Evolutionary conservation across 2,113 vertebrate species (phyloP).

Genomic region (Anthoscopus minutus): DNA sequence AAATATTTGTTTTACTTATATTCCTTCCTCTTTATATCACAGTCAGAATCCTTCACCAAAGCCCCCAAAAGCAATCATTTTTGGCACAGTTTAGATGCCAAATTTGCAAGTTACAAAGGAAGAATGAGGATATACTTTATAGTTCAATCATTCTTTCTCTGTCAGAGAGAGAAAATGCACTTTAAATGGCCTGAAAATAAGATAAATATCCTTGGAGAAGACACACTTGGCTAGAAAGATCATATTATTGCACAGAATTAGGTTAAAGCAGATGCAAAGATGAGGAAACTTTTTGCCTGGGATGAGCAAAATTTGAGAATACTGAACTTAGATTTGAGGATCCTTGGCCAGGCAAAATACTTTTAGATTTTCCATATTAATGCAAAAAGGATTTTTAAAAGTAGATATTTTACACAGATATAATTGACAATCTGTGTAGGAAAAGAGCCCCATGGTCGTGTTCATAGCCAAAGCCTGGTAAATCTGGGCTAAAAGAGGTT

Average conservation of each 20-base stretch:
- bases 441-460: not conserved
- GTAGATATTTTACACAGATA: not conserved
- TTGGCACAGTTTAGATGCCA: not conserved
- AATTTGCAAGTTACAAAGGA: not conserved
- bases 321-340: not conserved
- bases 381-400: not conserved
- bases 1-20: not conserved
- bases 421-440: not conserved
- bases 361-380: not conserved
- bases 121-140: not conserved
- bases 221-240: not conserved
- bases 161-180: not conserved
- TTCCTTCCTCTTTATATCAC: constrained; percentile 41
- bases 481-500: not conserved
- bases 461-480: not conserved
- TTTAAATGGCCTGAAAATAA: not conserved
- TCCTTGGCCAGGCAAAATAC: not conserved
- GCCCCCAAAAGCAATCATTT: not conserved
- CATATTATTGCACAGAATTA: not conserved
- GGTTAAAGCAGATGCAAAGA: not conserved
- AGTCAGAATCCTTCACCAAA: not conserved
- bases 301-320: not conserved
- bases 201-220: not conserved
- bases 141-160: not conserved
- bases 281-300: not conserved